Conservation (phyloP, 1,140 invertebrate genomes). For the Drosophila biarmipes region DNA sequence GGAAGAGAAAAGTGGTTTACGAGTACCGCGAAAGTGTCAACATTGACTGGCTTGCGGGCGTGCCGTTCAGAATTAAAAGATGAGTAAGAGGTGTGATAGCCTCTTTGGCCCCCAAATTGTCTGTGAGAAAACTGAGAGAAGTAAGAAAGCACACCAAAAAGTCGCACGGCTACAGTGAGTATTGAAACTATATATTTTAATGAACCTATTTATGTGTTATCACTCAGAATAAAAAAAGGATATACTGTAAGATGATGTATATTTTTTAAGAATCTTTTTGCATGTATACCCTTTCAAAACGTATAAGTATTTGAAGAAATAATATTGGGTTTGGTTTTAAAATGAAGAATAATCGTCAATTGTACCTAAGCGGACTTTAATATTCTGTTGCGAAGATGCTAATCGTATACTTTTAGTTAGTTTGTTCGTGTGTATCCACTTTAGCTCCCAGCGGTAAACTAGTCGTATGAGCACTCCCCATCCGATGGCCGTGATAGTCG, state of each 20-base stretch:
- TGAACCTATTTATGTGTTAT: neutral
- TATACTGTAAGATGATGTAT: too few species aligned
- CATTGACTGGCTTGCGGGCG: constrained; percentile 23
- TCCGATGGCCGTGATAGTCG: neutral
- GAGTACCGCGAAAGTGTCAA: constrained; percentile 34
- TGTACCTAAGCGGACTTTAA: too few species aligned
- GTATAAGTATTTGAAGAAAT: too few species aligned
- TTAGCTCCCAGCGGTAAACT: accelerated
- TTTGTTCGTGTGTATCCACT: too few species aligned
- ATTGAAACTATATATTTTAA: neutral
- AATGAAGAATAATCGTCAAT: too few species aligned
- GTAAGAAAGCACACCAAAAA: constrained; percentile 6
- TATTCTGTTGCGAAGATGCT: too few species aligned
- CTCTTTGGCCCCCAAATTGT: constrained; percentile 11
- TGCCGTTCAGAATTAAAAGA: constrained; percentile 14
- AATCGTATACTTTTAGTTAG: too few species aligned
- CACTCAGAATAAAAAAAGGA: too few species aligned
- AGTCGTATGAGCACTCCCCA: neutral
- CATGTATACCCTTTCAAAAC: too few species aligned
- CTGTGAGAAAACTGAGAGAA: constrained; percentile 7
- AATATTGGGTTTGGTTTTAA: too few species aligned
- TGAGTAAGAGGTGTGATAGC: constrained; percentile 34
- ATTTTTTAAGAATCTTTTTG: too few species aligned
- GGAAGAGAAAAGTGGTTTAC: constrained; percentile 18
- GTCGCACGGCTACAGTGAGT: constrained; percentile 7